phyloP scores from a whole-genome alignment of 2,797 vertebrate genomes.

The Otolemur crassicaudatus region DNA sequence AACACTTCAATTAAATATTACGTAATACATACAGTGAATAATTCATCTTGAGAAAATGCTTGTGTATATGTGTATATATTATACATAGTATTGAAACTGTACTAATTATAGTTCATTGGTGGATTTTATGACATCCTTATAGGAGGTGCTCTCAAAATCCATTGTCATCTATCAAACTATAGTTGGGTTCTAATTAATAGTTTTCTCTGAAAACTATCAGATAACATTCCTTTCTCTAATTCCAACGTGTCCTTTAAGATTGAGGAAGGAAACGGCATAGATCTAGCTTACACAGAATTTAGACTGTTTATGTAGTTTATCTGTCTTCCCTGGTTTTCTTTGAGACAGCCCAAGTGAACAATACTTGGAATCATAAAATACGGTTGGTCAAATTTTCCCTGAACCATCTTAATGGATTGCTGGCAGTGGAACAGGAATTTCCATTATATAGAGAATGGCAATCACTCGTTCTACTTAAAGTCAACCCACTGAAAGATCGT shows the following conservation, averaged over 20 bases:
- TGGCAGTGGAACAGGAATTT: background rate
- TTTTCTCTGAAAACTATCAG: background rate
- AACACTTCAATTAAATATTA: conserved; percentile 13
- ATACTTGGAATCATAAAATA: background rate
- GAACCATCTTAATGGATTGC: background rate
- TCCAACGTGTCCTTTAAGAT: conserved; percentile 23
- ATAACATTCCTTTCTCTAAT: background rate
- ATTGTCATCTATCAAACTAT: background rate
- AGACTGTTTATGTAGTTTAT: background rate
- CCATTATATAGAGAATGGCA: background rate
- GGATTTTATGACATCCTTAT: background rate
- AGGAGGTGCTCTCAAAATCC: background rate
- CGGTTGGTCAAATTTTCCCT: background rate
- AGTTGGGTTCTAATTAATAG: background rate
- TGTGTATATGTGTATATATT: background rate
- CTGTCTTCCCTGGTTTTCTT: background rate
- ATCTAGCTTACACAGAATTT: conserved; percentile 35
- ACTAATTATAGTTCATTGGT: background rate
- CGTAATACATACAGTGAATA: background rate
- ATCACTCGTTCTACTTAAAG: conserved; percentile 9
- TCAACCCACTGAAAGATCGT: background rate
- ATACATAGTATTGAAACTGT: background rate
- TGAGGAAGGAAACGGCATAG: background rate
- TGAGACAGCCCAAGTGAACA: background rate
- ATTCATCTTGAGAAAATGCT: background rate